A percentile compares a stretch with the other conserved stretches of the same genome.
Conservation (phyloP, 1,140 invertebrate genomes). For the Scaptomyza montana region DNA sequence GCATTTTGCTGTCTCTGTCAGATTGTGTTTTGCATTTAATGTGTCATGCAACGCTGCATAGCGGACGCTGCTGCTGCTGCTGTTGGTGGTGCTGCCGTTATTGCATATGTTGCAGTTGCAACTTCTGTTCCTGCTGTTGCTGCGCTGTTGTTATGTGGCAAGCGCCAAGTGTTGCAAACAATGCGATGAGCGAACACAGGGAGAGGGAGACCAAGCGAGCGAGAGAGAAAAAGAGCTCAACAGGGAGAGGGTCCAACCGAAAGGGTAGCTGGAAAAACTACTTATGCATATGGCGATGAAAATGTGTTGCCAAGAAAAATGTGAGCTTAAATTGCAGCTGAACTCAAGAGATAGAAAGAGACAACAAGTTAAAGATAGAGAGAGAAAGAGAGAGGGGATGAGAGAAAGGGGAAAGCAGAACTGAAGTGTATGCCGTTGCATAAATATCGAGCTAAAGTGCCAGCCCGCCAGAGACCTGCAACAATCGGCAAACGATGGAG, state of each 20-base stretch:
- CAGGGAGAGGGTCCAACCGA: slow-evolving; percentile 8
- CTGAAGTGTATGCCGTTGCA: slow-evolving; percentile 77
- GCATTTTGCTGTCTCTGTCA: background rate
- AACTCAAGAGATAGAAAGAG: slow-evolving; percentile 13
- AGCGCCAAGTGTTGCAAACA: slow-evolving; percentile 80
- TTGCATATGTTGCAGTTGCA: slow-evolving; percentile 75
- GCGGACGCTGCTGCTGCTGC: slow-evolving; percentile 41
- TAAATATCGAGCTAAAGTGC: slow-evolving; percentile 81
- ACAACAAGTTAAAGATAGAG: slow-evolving; percentile 13
- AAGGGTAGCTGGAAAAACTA: slow-evolving; percentile 72
- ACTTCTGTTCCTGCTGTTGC: slow-evolving; percentile 52
- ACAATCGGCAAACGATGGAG: background rate
- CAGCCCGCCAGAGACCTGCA: slow-evolving; percentile 29
- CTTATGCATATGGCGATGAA: slow-evolving; percentile 70
- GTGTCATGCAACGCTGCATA: slow-evolving; percentile 78
- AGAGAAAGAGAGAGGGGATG: slow-evolving; percentile 5
- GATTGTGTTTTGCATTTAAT: slow-evolving; percentile 73
- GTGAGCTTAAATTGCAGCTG: slow-evolving; percentile 77
- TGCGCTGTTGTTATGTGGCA: slow-evolving; percentile 74
- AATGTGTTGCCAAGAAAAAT: slow-evolving; percentile 79
- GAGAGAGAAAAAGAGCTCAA: background rate
- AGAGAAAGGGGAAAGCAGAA: slow-evolving; percentile 6
- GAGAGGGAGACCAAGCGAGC: background rate
- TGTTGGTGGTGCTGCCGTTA: slow-evolving; percentile 35
- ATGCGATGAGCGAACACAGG: slow-evolving; percentile 40